phyloP scores from a whole-genome alignment of 2,888 invertebrate species.

The Tenthredo amoena region DNA sequence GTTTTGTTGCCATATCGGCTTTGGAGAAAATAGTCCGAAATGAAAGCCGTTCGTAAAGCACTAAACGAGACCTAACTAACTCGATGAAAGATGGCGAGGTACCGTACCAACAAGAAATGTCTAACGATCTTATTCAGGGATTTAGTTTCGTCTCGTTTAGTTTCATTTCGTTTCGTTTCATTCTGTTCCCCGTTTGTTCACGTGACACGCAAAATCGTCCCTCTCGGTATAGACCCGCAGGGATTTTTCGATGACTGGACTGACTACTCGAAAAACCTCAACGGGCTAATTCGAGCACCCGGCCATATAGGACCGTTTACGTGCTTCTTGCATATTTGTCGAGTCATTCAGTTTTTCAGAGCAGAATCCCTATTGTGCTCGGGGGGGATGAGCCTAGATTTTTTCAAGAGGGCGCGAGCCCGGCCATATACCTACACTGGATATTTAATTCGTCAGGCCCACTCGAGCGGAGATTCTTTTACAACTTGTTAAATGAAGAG shows the following conservation, averaged over 20 bases:
- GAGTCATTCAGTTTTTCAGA: slow-evolving; percentile 62
- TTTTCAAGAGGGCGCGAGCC: slow-evolving; percentile 32
- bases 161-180: background rate
- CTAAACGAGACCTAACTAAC: slow-evolving; percentile 61
- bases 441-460: slow-evolving; percentile 26
- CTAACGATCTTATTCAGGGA: slow-evolving; percentile 73
- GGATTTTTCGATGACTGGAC: slow-evolving; percentile 54
- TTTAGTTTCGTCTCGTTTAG: background rate
- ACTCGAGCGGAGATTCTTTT: slow-evolving; percentile 4
- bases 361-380: background rate
- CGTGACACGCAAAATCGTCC: slow-evolving; percentile 75
- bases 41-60: slow-evolving; percentile 63
- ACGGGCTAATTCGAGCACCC: slow-evolving; percentile 71
- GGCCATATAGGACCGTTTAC: slow-evolving; percentile 73
- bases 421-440: background rate
- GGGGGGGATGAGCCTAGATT: background rate
- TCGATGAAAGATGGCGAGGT: background rate
- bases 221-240: background rate
- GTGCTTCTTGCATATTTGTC: slow-evolving; percentile 73
- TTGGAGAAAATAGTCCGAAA: background rate
- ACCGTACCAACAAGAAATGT: slow-evolving; percentile 63
- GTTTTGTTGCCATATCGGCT: background rate
- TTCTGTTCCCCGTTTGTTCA: slow-evolving; percentile 72
- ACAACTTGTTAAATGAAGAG: background rate
- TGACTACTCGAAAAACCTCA: slow-evolving; percentile 54